A percentile compares a stretch with the other conserved stretches of the same genome.
phyloP scores from a whole-genome alignment of 2,797 vertebrate species.

The Leptodactylus fallax region DNA sequence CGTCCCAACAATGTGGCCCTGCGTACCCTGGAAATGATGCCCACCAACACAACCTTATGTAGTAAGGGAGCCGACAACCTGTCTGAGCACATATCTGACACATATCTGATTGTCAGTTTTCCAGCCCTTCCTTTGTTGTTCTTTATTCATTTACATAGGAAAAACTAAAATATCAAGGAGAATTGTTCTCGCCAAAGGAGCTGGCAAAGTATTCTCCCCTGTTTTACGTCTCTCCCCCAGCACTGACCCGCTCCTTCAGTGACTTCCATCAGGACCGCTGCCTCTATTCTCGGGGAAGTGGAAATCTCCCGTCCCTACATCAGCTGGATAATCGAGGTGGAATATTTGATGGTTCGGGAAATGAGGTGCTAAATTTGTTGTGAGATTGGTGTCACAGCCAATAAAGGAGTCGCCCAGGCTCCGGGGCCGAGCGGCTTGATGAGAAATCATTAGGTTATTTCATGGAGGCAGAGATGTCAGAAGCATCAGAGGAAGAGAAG shows the following conservation, averaged over 20 bases:
- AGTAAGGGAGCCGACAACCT: too few relatives aligned
- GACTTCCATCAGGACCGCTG: conserved; percentile 12
- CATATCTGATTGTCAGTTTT: too few relatives aligned
- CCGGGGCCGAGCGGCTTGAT: conserved; percentile 60
- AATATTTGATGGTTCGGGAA: conserved; percentile 73
- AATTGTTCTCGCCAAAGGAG: too few relatives aligned
- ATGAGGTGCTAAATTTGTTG: conserved; percentile 74
- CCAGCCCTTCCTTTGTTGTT: too few relatives aligned
- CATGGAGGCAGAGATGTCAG: conserved; percentile 38
- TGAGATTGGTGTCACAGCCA: conserved; percentile 73
- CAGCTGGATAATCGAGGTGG: conserved; percentile 71
- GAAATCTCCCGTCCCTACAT: conserved; percentile 51
- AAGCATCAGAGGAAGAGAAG: background rate
- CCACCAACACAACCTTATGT: too few relatives aligned
- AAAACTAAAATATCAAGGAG: too few relatives aligned
- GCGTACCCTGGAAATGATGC: too few relatives aligned
- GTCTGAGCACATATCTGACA: too few relatives aligned
- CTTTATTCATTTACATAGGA: too few relatives aligned
- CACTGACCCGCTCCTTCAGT: conserved; percentile 52
- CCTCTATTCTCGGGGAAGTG: conserved; percentile 59
- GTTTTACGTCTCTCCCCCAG: too few relatives aligned
- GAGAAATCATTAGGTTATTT: conserved; percentile 67
- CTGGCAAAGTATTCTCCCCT: too few relatives aligned
- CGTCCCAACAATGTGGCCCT: too few relatives aligned
- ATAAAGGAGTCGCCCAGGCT: conserved; percentile 61